Evolutionary conservation across 2,797 vertebrate species (phyloP), one percentile per base, ranked within the genome.

Genomic region (Thamnophis elegans): DNA sequence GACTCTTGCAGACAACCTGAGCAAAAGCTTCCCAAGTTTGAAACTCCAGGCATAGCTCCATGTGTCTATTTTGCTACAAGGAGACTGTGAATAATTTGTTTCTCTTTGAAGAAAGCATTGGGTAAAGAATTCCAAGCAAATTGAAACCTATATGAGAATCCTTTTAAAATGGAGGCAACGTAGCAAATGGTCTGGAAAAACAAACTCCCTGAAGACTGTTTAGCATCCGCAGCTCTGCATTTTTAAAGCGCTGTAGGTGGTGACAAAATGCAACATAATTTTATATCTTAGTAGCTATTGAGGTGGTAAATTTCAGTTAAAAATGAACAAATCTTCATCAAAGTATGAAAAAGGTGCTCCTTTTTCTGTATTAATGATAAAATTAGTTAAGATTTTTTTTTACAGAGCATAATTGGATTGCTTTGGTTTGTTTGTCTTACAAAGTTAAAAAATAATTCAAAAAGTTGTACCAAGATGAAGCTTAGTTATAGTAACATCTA

Each of bases 1-100:
- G 89, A 96, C 96, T 4, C 95, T 99, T 96, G 98, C 98, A 96
- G 98, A 97, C 88, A 94, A 96, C 89, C 95, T 99, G 94, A 97
- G 97, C 92, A 98, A 98, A 92, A 93, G 96, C 56, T 97, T 98
- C 92, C 97, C 97, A 47, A 96, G 91, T 94, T 95, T 97, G 94
- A 97, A 95, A 93, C 95, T 94, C 93, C 95, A 94, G 20, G 62
- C 94, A 89, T 95, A 93, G 95, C 93, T 94, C 18, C 60, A 92
- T 8, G 89, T 93, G 56, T 58, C 95, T 32, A 93, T 93, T 92
- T 94, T 92, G 53, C 90, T 78, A 93, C 95, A 91, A 65, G 87
- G 78, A 96, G 94, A 95, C 88, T 95, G 94, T 16, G 22, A 89
- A 95, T 96, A 89, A 93, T 94, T 91, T 10, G 62, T 92, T 93